phyloP scores from a whole-genome alignment of 1,140 invertebrate species.

The Kradibia gibbosae region DNA sequence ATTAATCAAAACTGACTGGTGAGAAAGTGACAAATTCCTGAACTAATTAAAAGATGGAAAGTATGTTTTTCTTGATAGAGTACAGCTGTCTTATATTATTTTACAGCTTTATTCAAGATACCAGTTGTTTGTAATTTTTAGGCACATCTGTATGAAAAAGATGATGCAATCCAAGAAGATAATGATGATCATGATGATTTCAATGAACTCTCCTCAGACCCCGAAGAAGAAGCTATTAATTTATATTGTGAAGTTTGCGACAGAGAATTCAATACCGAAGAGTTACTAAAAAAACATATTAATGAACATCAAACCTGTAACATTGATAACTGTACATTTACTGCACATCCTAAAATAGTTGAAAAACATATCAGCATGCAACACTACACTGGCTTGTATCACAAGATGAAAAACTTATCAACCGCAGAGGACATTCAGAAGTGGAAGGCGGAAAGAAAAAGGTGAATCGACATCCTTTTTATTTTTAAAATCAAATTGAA shows the following conservation, averaged over 20 bases:
- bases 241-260: slow-evolving; percentile 84
- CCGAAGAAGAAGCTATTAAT: slow-evolving; percentile 24
- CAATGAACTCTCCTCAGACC: not conserved
- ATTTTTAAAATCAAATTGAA: too few relatives aligned
- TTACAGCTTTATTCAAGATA: slow-evolving; percentile 25
- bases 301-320: slow-evolving; percentile 82
- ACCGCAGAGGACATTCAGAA: slow-evolving; percentile 86
- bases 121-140: slow-evolving; percentile 59
- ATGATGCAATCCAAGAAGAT: slow-evolving; percentile 58
- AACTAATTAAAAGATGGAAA: slow-evolving; percentile 42
- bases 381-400: slow-evolving; percentile 84
- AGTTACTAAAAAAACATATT: slow-evolving; percentile 78
- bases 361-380: slow-evolving; percentile 86
- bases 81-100: slow-evolving; percentile 23
- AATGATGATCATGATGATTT: slow-evolving; percentile 55
- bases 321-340: slow-evolving; percentile 86
- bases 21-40: not conserved
- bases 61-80: slow-evolving; percentile 49
- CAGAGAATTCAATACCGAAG: slow-evolving; percentile 76
- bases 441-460: slow-evolving; percentile 86
- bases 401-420: slow-evolving; percentile 81
- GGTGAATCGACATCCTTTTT: too few relatives aligned
- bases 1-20: slow-evolving; percentile 11
- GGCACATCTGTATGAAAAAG: slow-evolving; percentile 58
- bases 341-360: slow-evolving; percentile 84